Base-by-base conservation (phyloP, 2,113 vertebrate species). In the Podarcis muralis region DNA sequence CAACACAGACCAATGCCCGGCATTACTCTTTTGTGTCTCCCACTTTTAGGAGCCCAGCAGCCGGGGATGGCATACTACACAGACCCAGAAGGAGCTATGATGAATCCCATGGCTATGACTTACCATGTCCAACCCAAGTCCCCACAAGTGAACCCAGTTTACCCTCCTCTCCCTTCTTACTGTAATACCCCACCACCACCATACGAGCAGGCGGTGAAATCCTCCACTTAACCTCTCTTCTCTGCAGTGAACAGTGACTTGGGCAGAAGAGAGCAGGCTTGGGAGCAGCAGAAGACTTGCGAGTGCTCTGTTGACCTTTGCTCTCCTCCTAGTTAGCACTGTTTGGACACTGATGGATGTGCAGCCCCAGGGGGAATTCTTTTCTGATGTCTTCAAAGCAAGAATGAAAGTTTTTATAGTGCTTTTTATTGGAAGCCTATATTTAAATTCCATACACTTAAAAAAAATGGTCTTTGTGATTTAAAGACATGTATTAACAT, bases 101-200 rank as follows among this genome's bases (percentile, higher is more conserved):
- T 97, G 84, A 97, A 96, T 84, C 94, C 97, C 65, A 93, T 97
- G 93, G 95, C 98, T 1, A 97, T 98, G 87, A 95, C 97, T 32
- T 98, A 98, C 89, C 97, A 98, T 0, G 95, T 98, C 30, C 98
- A 98, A 86, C 97, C 98, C 27, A 97, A 95, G 82, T 96, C 98
- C 43, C 94, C 98, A 1, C 98, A 98, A 72, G 97, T 98, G 93
- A 97, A 98, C 94, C 96, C 94, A 0, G 90, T 97, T 85, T 99
- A 98, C 53, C 98, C 98, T 0, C 98, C 98, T 0, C 98, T 98
- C 3, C 98, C 98, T 0, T 98, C 98, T 82, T 99, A 99, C 95
- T 99, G 98, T 97, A 99, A 98, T 96, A 98, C 98, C 1, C 99
- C 98, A 0, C 99, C 98, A 0, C 99, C 99, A 0, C 97, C 98